Conservation (phyloP, 2,113 vertebrate species). For the Manacus vitellinus region DNA sequence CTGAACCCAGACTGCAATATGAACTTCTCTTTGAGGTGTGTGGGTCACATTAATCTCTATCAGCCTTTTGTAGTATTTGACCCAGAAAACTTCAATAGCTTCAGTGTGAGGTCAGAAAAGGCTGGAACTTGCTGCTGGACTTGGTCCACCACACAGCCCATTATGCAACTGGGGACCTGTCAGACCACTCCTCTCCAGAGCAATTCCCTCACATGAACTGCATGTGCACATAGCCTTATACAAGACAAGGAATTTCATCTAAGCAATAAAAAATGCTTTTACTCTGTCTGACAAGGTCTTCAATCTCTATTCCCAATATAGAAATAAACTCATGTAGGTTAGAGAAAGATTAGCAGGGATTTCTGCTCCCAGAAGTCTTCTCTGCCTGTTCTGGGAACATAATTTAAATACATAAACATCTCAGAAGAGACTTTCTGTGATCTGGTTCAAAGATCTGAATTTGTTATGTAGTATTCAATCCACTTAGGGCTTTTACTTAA, state of each 20-base stretch:
- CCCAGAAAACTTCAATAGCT: background rate
- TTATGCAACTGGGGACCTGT: background rate
- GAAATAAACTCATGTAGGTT: conserved; percentile 2
- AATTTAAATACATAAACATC: background rate
- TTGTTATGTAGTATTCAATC: background rate
- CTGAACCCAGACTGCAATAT: background rate
- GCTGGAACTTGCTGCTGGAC: background rate
- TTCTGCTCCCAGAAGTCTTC: background rate
- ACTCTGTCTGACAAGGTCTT: background rate
- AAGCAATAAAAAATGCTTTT: background rate
- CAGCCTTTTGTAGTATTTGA: background rate
- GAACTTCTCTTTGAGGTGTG: background rate
- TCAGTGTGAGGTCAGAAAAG: background rate
- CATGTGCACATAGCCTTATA: background rate
- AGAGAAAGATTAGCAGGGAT: conserved; percentile 5
- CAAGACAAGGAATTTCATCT: background rate
- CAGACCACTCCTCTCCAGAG: background rate
- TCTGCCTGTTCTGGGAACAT: background rate
- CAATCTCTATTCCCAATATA: background rate
- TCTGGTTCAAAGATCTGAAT: background rate
- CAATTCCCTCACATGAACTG: background rate
- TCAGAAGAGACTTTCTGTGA: background rate
- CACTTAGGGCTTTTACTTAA: background rate
- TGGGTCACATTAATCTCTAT: background rate
- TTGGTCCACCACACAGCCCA: background rate